Percentiles rank a stretch among this genome's conserved stretches.
Evolutionary conservation across 2,797 vertebrate genomes (phyloP).

Genomic region (Rhinophrynus dorsalis): DNA sequence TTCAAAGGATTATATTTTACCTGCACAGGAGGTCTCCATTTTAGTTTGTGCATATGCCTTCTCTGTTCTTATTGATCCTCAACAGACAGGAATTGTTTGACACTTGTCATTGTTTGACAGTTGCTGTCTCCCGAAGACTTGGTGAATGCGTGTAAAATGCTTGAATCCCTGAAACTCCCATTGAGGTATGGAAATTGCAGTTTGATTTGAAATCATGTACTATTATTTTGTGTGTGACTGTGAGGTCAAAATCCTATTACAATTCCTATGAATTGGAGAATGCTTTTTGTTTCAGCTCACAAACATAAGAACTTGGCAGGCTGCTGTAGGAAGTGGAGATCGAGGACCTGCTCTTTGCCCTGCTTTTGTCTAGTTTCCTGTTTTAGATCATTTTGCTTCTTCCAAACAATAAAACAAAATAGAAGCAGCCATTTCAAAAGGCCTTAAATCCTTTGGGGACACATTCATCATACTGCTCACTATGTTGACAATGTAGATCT

Average conservation of each 20-base stretch:
- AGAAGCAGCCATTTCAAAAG: background rate
- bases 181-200: slow-evolving; percentile 74
- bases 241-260: background rate
- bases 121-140: slow-evolving; percentile 96
- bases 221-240: background rate
- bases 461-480: too few relatives aligned
- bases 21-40: too few relatives aligned
- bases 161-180: slow-evolving; percentile 89
- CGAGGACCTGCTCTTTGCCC: background rate
- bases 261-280: background rate
- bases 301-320: slow-evolving; percentile 11
- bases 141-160: slow-evolving; percentile 93
- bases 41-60: too few relatives aligned
- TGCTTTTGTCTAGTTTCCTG: slow-evolving; percentile 11
- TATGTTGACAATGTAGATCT: too few relatives aligned
- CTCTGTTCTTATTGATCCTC: too few relatives aligned
- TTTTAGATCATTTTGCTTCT: background rate
- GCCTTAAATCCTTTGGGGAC: background rate
- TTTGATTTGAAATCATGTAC: background rate
- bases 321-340: background rate
- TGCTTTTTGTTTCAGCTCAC: background rate
- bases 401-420: slow-evolving; percentile 11
- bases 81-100: too few relatives aligned
- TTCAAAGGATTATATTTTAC: too few relatives aligned
- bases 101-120: too few relatives aligned